Evolutionary conservation across 2,113 vertebrate species (phyloP), one percentile per base, ranked within the genome.

Genomic region (Eupsittula cactorum): DNA sequence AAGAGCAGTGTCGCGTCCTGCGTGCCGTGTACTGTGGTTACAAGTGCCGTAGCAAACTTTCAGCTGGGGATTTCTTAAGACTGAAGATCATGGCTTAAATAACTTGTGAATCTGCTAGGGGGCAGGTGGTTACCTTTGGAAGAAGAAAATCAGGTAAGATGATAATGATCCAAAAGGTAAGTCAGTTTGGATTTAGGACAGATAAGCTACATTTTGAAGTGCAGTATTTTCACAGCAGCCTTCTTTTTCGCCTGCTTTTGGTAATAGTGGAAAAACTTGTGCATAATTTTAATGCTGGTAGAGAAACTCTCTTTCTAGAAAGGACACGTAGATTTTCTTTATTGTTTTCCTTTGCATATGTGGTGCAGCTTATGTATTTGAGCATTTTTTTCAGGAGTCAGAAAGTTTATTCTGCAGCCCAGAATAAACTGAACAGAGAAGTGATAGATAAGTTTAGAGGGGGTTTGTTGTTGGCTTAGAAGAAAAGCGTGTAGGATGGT

Each of bases 401-500:
- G 64, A 90, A 95, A 79, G 49, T 59, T 92, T 88, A 70, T 92
- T 93, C 86, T 60, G 25, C 59, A 92, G 65, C 88, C 42, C 93
- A 55, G 79, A 77, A 86, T 90, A 95, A 97, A 91, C 67, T 35
- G 64, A 97, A 91, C 78, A 94, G 95, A 92, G 97, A 97, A 96
- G 46, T 21, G 50, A 87, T 50, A 95, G 94, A 81, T 47, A 78
- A 75, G 88, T 92, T 91, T 74, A 90, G 93, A 76, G 47, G 37
- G 21, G 27, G 57, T 8, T 93, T 90, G 81, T 52, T 69, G 35
- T 31, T 97, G 86, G 63, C 82, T 93, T 78, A 95, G 86, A 94
- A 85, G 59, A 92, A 90, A 84, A 86, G 73, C 93, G 65, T 94
- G 96, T 82, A 95, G 94, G 93, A 96, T 98, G 97, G 97, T 98